Conservation (phyloP, 2,888 invertebrate species). For the Synanthedon formicaeformis region DNA sequence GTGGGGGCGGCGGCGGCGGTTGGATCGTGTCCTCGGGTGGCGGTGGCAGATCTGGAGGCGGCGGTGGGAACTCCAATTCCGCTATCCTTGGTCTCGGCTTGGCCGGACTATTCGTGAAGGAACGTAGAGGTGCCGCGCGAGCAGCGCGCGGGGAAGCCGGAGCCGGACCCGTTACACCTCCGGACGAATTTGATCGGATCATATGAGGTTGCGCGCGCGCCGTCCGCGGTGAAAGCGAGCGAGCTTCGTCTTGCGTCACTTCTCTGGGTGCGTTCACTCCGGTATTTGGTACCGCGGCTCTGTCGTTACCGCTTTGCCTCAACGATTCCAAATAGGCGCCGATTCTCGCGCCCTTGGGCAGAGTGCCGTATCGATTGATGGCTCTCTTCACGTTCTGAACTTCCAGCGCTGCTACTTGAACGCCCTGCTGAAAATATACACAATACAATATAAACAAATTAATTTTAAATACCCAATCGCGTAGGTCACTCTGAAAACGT, state of each 20-base stretch:
- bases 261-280: conserved; percentile 51
- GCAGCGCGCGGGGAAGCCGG: conserved; percentile 31
- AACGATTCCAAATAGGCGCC: conserved; percentile 96
- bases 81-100: conserved; percentile 80
- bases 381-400: conserved; percentile 96
- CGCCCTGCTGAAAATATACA: conserved; percentile 44
- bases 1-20: conserved; percentile 61
- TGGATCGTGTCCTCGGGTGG: conserved; percentile 76
- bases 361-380: conserved; percentile 94
- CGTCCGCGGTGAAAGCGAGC: conserved; percentile 76
- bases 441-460: neutral
- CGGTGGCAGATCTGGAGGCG: conserved; percentile 83
- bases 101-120: conserved; percentile 77
- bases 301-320: conserved; percentile 76
- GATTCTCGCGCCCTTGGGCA: conserved; percentile 96
- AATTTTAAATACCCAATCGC: neutral
- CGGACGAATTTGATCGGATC: conserved; percentile 90
- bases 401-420: conserved; percentile 92
- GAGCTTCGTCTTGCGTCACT: conserved; percentile 37
- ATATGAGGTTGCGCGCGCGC: conserved; percentile 81
- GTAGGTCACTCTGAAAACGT: no score
- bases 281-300: conserved; percentile 53
- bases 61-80: conserved; percentile 90
- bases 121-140: conserved; percentile 54
- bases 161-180: conserved; percentile 77